These are phyloP conservation scores for Cheirogaleus medius DNA, from an alignment of 2,113 vertebrate genomes.

Conservation along the genomic window DNA sequence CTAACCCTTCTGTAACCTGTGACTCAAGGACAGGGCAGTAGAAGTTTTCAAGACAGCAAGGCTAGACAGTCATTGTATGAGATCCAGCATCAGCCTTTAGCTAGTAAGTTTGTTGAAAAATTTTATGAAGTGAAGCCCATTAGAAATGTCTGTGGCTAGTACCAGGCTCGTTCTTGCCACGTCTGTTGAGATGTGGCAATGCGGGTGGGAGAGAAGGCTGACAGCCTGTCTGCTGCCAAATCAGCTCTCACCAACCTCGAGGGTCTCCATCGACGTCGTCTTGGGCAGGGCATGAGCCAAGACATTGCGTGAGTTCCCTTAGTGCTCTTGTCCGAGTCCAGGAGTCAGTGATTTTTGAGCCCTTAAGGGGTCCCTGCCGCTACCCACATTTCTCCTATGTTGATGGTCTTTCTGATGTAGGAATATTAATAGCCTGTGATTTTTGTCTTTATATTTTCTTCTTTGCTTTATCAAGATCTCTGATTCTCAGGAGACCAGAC, in stretches of 20 bases:
- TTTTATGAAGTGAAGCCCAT: not conserved
- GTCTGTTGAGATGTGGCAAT: rapidly evolving
- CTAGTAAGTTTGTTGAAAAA: not conserved
- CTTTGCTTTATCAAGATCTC: not conserved
- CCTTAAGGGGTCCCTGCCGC: not conserved
- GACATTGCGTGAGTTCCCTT: not conserved
- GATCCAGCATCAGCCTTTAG: not conserved
- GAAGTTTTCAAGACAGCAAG: not conserved
- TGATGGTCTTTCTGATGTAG: not conserved
- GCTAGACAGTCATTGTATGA: rapidly evolving
- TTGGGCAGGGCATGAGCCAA: rapidly evolving
- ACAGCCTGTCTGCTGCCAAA: rapidly evolving
- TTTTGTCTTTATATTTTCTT: not conserved
- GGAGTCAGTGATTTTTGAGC: not conserved
- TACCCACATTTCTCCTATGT: not conserved
- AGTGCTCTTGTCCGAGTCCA: rapidly evolving
- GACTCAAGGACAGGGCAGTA: not conserved
- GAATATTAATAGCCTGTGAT: not conserved
- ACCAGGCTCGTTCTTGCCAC: rapidly evolving
- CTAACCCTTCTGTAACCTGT: too few species aligned
- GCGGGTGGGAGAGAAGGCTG: rapidly evolving
- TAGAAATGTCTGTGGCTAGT: too few species aligned
- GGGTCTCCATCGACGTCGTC: rapidly evolving
- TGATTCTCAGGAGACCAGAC: not conserved
- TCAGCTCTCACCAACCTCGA: rapidly evolving